phyloP scores from a whole-genome alignment of 2,797 vertebrate species.

The Corythornis leucogaster region DNA sequence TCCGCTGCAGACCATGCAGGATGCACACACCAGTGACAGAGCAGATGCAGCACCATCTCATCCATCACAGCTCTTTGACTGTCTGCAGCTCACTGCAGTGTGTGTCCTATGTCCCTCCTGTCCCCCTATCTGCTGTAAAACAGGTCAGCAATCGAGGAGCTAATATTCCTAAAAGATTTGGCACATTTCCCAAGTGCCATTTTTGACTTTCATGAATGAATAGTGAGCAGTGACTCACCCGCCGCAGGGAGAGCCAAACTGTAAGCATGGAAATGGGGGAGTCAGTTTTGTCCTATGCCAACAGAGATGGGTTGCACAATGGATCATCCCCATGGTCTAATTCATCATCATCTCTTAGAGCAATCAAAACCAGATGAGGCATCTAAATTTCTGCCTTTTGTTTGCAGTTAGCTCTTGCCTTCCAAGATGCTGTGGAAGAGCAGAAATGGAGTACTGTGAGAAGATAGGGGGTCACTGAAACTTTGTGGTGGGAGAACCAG shows the following conservation, averaged over 20 bases:
- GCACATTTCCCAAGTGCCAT: background rate
- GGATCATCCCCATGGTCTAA: background rate
- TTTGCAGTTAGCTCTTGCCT: background rate
- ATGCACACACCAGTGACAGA: background rate
- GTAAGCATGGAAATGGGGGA: background rate
- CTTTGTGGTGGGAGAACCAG: background rate
- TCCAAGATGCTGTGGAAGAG: background rate
- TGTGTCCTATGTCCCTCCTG: rapidly evolving
- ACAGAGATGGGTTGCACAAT: background rate
- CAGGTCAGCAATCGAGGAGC: background rate
- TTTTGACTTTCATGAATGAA: background rate
- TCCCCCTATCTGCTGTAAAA: background rate
- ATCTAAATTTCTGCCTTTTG: background rate
- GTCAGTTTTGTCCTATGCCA: background rate
- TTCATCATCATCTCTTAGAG: background rate
- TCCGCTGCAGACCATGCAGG: background rate
- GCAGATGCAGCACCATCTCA: background rate
- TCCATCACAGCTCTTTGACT: background rate
- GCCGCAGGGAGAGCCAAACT: background rate
- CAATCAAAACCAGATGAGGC: background rate
- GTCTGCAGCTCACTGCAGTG: background rate
- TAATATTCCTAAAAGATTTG: background rate
- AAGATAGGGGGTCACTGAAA: background rate
- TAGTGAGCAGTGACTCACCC: background rate
- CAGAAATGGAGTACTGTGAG: background rate